Conservation (phyloP, 2,113 vertebrate genomes). For the Lathamus discolor region DNA sequence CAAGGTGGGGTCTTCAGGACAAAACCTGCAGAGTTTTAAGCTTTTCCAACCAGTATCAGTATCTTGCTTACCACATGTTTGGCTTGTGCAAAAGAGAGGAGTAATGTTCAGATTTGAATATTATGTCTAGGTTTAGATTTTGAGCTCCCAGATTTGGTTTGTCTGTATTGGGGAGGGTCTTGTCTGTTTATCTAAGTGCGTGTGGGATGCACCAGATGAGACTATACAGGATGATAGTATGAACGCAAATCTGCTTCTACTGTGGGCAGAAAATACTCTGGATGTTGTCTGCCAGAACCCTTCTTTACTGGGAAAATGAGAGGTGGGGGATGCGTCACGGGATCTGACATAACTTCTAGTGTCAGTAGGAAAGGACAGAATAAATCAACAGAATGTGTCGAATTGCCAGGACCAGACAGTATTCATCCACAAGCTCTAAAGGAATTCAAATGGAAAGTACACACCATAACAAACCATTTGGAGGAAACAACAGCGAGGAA, state of each 20-base stretch:
- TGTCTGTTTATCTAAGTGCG: background rate
- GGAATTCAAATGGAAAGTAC: background rate
- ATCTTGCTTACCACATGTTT: background rate
- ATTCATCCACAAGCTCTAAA: background rate
- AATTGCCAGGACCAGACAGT: background rate
- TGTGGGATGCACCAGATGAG: conserved; percentile 11
- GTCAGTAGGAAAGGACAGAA: background rate
- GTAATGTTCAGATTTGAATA: background rate
- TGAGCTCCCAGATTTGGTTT: background rate
- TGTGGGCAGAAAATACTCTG: conserved; percentile 13
- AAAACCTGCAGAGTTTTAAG: background rate
- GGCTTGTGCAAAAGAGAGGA: background rate
- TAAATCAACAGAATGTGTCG: background rate
- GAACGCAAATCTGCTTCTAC: background rate
- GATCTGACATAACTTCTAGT: background rate
- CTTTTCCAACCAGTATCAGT: background rate
- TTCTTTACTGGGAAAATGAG: background rate
- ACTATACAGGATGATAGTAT: background rate
- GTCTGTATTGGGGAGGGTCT: background rate
- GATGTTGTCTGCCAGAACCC: background rate
- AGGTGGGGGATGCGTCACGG: background rate
- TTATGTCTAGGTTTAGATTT: background rate
- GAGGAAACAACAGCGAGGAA: background rate
- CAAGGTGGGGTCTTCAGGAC: background rate
- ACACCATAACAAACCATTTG: background rate